Evolutionary conservation across 2,113 vertebrate genomes (phyloP), one percentile per base, ranked within the genome.

Genomic region (Nothoprocta perdicaria): DNA sequence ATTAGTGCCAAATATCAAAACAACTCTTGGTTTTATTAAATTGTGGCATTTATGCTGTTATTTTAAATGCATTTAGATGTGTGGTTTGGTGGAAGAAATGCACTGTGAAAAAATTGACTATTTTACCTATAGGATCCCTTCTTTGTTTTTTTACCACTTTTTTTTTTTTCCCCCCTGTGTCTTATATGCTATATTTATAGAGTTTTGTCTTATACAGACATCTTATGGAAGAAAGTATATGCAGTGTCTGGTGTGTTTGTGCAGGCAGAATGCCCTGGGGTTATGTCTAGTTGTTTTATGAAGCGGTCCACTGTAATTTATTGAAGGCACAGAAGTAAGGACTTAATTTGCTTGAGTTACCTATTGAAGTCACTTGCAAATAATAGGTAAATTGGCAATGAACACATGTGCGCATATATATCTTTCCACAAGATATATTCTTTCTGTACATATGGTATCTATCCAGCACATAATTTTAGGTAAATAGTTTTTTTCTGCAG

Each of bases 401-500:
- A 72, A 24, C 29, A 38, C 58, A 33, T 53, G 43, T 67, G 38
- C n/a, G 35, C 68, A 19, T 41, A 27, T 68, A 24, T 45, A 14
- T 78, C 53, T 46, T 67, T 87, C 40, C 43, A 74, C 48, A 88
- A 38, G 35, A 55, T 62, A 31, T 0, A 22, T 74, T 27, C 33
- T 74, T 85, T 74, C 16, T 60, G 46, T 72, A 63, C 74, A 71
- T 80, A 66, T 79, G 65, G 46, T 92, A 67, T 77, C 80, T 69
- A 40, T 92, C 53, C 43, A 80, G 60, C 48, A 79, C 72, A 66
- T 84, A 77, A 60, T 80, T 62, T 83, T 63, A 35, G 58, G 26
- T 75, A 90, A 94, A 88, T 90, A 48, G 35, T 86, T 94, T 78
- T 79, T 94, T 78, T 79, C 55, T 91, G 93, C 83, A 69, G 85